Conservation (phyloP, 1,140 invertebrate species). For the Orussus abietinus region DNA sequence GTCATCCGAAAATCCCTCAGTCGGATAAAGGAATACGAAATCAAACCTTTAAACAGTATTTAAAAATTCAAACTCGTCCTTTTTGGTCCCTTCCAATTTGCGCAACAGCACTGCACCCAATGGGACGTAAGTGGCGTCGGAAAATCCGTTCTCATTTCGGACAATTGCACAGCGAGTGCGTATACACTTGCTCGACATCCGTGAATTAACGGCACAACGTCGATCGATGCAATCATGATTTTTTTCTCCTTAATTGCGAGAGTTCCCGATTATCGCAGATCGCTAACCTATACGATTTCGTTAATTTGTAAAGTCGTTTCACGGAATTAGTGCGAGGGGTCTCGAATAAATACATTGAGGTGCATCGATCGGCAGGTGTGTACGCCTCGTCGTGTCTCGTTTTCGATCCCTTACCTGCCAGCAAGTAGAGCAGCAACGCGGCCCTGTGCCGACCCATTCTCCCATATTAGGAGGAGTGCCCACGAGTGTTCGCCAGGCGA, state of each 20-base stretch:
- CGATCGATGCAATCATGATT: neutral
- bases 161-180: too few relatives aligned
- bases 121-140: too few relatives aligned
- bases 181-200: neutral
- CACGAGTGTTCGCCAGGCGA: too few relatives aligned
- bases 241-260: neutral
- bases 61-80: too few relatives aligned
- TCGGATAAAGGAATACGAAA: too few relatives aligned
- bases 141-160: too few relatives aligned
- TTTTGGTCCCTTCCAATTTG: too few relatives aligned
- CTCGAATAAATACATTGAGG: conserved; percentile 2
- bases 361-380: conserved; percentile 21
- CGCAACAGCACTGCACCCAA: too few relatives aligned
- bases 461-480: conserved; percentile 47
- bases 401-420: conserved; percentile 32
- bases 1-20: too few relatives aligned
- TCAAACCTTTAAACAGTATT: too few relatives aligned
- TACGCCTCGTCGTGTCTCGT: conserved; percentile 8
- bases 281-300: neutral
- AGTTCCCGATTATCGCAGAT: neutral
- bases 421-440: conserved; percentile 34
- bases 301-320: neutral
- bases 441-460: conserved; percentile 37
- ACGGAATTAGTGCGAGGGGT: neutral
- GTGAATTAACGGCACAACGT: conserved; percentile 1